Evolutionary conservation across 2,797 vertebrate genomes (phyloP).

Genomic region (Lutjanus argentimaculatus): DNA sequence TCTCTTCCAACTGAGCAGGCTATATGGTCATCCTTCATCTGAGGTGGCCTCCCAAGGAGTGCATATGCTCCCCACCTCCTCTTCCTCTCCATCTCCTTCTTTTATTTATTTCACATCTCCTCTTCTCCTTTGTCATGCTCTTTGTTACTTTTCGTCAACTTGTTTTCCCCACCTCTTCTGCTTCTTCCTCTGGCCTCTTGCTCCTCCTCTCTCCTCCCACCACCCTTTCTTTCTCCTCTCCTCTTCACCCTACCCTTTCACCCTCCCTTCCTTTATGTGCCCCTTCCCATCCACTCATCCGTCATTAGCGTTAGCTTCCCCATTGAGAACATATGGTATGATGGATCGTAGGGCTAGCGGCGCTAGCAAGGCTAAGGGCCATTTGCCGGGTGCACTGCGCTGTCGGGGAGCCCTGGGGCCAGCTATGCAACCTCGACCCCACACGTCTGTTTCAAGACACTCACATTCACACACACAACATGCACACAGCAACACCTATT

Average conservation of each 20-base stretch:
- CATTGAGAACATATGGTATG: conserved; percentile 91
- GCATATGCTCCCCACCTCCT: conserved; percentile 65
- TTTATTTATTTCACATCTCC: conserved; percentile 38
- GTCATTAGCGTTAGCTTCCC: conserved; percentile 90
- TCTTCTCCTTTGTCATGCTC: conserved; percentile 47
- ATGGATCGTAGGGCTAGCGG: conserved; percentile 89
- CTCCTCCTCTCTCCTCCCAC: conserved; percentile 21
- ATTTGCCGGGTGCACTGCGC: conserved; percentile 87
- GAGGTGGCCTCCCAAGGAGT: conserved; percentile 61
- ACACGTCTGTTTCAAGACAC: conserved; percentile 82
- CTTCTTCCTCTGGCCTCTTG: conserved; percentile 42
- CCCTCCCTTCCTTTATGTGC: conserved; percentile 58
- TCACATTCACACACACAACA: conserved; percentile 70
- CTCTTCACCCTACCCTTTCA: conserved; percentile 20
- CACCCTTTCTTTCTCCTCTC: conserved; percentile 42
- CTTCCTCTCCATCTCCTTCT: conserved; percentile 31
- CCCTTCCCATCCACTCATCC: conserved; percentile 81
- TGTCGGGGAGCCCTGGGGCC: conserved; percentile 80
- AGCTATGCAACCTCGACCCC: conserved; percentile 83
- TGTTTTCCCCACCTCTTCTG: conserved; percentile 39
- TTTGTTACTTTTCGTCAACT: conserved; percentile 42
- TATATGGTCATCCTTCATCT: conserved; percentile 74
- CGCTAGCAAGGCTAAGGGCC: conserved; percentile 89
- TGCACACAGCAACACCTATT: conserved; percentile 74
- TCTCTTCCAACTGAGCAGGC: conserved; percentile 47